Evolutionary conservation across 2,888 invertebrate species (phyloP).

Genomic region (Ectobius pallidus): DNA sequence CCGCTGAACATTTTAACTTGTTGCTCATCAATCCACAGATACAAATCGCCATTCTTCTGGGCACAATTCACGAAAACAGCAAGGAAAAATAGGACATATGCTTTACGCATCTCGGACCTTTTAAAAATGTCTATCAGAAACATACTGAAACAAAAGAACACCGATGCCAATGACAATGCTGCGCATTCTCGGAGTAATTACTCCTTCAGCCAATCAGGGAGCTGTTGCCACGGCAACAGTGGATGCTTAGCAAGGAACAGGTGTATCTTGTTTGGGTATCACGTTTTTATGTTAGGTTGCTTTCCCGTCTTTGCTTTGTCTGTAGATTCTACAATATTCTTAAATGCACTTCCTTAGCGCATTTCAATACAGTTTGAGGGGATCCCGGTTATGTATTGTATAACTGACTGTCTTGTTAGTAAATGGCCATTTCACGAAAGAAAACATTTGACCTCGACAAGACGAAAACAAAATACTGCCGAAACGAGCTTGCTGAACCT

Average conservation of each 20-base stretch:
- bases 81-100: slow-evolving; percentile 8
- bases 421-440: too few species aligned
- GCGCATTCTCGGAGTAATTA: neutral
- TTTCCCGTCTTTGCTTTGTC: too few species aligned
- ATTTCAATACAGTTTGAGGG: too few species aligned
- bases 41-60: slow-evolving; percentile 63
- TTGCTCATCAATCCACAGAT: slow-evolving; percentile 89
- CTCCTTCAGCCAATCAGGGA: neutral
- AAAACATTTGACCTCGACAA: too few species aligned
- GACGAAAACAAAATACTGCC: too few species aligned
- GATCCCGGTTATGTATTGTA: too few species aligned
- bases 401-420: too few species aligned
- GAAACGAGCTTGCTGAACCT: too few species aligned
- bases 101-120: slow-evolving; percentile 21
- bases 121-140: neutral
- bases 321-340: too few species aligned
- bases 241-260: neutral
- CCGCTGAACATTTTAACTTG: slow-evolving; percentile 92
- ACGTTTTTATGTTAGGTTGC: too few species aligned
- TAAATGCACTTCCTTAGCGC: too few species aligned
- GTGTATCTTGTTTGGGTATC: neutral
- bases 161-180: neutral
- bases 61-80: slow-evolving; percentile 32
- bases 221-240: slow-evolving; percentile 3
- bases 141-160: slow-evolving; percentile 44